A percentile compares a stretch with the other conserved stretches of the same genome.
Conservation (phyloP, 2,113 vertebrate species). For the Pitta sordida region DNA sequence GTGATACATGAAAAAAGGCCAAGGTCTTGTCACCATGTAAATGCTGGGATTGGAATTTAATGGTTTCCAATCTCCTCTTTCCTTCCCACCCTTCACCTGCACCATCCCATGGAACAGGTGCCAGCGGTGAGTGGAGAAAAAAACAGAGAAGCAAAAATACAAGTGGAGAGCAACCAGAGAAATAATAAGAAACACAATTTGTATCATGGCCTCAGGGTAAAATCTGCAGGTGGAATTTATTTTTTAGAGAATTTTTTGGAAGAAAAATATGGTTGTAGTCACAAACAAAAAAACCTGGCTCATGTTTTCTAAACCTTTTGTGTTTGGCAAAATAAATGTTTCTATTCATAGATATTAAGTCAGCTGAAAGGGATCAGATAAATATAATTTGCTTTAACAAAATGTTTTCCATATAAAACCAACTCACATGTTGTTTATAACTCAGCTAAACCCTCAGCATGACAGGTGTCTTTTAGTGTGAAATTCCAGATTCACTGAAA, state of each 20-base stretch:
- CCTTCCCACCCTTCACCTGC: neutral
- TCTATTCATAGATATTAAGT: neutral
- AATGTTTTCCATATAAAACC: neutral
- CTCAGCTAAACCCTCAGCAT: neutral
- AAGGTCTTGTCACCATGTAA: neutral
- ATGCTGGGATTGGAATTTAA: neutral
- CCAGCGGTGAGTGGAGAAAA: neutral
- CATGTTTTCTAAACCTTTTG: neutral
- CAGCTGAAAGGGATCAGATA: neutral
- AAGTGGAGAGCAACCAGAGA: neutral
- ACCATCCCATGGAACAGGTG: neutral
- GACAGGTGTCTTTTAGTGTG: neutral
- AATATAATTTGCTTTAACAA: neutral
- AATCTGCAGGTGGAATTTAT: neutral
- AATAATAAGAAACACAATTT: neutral
- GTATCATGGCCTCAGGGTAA: neutral
- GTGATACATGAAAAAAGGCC: neutral
- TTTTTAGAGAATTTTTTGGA: neutral
- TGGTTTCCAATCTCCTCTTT: neutral
- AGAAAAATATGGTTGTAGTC: neutral
- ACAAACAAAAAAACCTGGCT: neutral
- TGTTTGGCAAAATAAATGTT: neutral
- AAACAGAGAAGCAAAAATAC: neutral
- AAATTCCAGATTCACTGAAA: neutral
- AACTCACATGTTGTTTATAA: neutral